Base-by-base conservation (phyloP, 2,888 invertebrate species). In the Lycophotia porphyrea region DNA sequence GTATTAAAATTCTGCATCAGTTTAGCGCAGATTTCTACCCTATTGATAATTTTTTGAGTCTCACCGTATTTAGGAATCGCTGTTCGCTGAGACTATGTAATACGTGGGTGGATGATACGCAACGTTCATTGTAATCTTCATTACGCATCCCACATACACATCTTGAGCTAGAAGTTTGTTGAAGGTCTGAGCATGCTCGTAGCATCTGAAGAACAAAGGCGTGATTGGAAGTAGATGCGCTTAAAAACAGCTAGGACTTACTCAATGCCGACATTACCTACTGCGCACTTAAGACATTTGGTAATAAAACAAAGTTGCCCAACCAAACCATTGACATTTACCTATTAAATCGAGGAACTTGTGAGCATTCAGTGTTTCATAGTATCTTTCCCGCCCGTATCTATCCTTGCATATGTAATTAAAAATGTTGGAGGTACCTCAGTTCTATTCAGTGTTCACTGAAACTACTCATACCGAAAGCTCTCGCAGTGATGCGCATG, bases 281-380 rank as follows among this genome's bases (percentile, higher is more conserved):
- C 78, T 86, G 87, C 88, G 88, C 90, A 87, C 90, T 90, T 91
- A 88, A 93, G 91, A 90, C 92, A 93, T 94, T 94, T 93, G 90
- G 92, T 91, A 95, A 95, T 94, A 94, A 94, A 93, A 93, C 91
- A 92, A 79, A 78, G 90, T 95, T 95, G 91, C 93, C 87, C 91
- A 95, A 95, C 90, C 84, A 88, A 86, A 91, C 94, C 91, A 95
- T 95, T 95, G 95, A 95, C 95, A 95, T 95, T 95, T 95, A 90
- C 91, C 90, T 91, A 90, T 91, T 91, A 91, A 90, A 90, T 82
- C 84, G 86, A 90, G 90, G 88, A 87, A 90, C 88, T 88, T 87
- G 77, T 87, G 87, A 89, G 83, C 85, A 88, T 90, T 88, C 80
- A 84, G 74, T 87, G 89, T 89, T 90, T 89, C 88, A 87, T 82